phyloP scores from a whole-genome alignment of 1,140 invertebrate species.

The Stratiolaelaps scimitus region DNA sequence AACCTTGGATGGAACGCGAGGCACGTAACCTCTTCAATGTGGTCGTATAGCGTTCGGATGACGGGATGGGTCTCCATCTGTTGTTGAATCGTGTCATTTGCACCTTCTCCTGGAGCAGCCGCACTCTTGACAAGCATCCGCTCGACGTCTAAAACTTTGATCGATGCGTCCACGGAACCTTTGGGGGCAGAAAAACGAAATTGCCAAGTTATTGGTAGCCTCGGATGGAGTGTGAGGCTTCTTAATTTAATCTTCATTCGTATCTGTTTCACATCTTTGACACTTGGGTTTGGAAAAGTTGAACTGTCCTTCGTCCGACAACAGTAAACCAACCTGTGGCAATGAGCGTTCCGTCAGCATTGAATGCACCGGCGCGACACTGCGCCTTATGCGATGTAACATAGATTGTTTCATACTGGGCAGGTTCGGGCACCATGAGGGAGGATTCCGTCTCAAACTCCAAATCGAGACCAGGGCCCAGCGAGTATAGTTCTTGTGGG shows the following conservation, averaged over 20 bases:
- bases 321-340: not conserved
- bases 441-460: constrained; percentile 82
- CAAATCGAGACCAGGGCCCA: constrained; percentile 62
- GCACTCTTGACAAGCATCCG: constrained; percentile 79
- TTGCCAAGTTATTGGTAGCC: too few species aligned
- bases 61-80: constrained; percentile 88
- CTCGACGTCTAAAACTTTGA: constrained; percentile 96
- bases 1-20: constrained; percentile 80
- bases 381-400: constrained; percentile 96
- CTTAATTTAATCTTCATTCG: too few species aligned
- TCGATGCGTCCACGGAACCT: constrained; percentile 92
- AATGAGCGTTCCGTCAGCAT: constrained; percentile 54
- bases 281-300: constrained; percentile 51
- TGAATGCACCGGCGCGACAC: constrained; percentile 87
- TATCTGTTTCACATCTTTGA: too few species aligned
- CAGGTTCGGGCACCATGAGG: constrained; percentile 72
- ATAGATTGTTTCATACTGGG: constrained; percentile 93
- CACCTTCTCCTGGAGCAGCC: constrained; percentile 39
- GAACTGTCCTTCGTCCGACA: constrained; percentile 27
- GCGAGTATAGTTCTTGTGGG: constrained; percentile 29
- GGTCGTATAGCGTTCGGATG: constrained; percentile 95
- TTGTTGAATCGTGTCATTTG: constrained; percentile 46
- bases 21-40: constrained; percentile 90
- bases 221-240: too few species aligned
- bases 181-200: constrained; percentile 65